These are phyloP conservation scores for Pachyseris speciosa DNA, from an alignment of 64 coral and sea anemone species.

Conservation along the genomic window DNA sequence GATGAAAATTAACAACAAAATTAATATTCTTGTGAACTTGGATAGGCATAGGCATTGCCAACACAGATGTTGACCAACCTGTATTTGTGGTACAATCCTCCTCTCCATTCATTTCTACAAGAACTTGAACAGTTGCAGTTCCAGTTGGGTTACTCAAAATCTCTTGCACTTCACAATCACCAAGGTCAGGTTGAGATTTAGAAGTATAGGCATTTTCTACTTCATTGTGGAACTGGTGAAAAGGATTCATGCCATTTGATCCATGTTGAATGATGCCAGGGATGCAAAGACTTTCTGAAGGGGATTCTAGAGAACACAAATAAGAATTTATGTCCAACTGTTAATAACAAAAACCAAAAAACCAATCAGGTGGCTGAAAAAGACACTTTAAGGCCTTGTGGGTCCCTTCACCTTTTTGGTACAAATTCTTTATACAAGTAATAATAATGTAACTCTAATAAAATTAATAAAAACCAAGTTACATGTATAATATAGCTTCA, in stretches of 20 bases:
- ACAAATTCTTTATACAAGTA: too few species aligned
- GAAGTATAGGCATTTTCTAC: slow-evolving; percentile 1
- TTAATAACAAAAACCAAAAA: not conserved
- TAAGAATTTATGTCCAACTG: not conserved
- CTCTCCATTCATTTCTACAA: slow-evolving; percentile 5
- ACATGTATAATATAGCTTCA: too few species aligned
- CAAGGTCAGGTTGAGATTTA: not conserved
- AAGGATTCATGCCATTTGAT: not conserved
- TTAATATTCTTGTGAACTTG: too few species aligned
- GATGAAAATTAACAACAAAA: too few species aligned
- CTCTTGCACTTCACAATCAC: slow-evolving; percentile 19
- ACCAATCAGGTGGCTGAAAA: too few species aligned
- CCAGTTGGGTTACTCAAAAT: not conserved
- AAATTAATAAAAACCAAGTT: too few species aligned
- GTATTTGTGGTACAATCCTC: not conserved
- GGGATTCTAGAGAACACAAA: not conserved
- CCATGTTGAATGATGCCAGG: not conserved
- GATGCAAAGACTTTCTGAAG: not conserved
- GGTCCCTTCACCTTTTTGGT: too few species aligned
- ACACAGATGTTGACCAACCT: not conserved
- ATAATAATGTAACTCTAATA: too few species aligned
- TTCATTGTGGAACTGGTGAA: not conserved
- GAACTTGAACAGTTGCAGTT: slow-evolving; percentile 20
- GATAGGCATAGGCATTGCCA: not conserved
- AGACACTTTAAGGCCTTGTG: too few species aligned